phyloP scores from a whole-genome alignment of 2,113 vertebrate species.

The Macheiramphus alcinus region DNA sequence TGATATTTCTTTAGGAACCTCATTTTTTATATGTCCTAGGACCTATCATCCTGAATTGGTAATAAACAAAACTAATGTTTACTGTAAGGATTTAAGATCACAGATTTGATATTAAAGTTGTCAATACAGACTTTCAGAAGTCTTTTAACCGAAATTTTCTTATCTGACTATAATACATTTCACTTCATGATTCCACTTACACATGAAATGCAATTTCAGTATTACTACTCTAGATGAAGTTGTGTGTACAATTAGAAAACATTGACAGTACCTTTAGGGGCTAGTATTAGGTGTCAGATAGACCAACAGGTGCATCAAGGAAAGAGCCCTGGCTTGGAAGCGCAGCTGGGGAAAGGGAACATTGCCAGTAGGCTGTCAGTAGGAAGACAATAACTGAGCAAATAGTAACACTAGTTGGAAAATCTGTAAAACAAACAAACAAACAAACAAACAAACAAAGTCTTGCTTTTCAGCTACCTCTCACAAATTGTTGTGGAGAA shows the following conservation, averaged over 20 bases:
- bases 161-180: background rate
- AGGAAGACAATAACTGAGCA: background rate
- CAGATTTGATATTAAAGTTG: background rate
- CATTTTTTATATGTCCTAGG: background rate
- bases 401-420: background rate
- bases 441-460: too few relatives aligned
- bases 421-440: background rate
- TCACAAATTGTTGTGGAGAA: background rate
- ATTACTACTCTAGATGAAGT: background rate
- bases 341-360: background rate
- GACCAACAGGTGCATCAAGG: background rate
- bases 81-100: background rate
- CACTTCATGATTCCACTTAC: background rate
- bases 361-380: background rate
- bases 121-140: background rate
- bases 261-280: background rate
- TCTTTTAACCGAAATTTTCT: background rate
- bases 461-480: background rate
- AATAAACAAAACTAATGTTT: constrained; percentile 13
- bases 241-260: background rate
- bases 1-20: background rate
- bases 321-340: background rate
- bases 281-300: background rate
- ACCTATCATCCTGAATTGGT: background rate
- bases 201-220: background rate